phyloP scores from a whole-genome alignment of 2,113 vertebrate species.

The Mesitornis unicolor region DNA sequence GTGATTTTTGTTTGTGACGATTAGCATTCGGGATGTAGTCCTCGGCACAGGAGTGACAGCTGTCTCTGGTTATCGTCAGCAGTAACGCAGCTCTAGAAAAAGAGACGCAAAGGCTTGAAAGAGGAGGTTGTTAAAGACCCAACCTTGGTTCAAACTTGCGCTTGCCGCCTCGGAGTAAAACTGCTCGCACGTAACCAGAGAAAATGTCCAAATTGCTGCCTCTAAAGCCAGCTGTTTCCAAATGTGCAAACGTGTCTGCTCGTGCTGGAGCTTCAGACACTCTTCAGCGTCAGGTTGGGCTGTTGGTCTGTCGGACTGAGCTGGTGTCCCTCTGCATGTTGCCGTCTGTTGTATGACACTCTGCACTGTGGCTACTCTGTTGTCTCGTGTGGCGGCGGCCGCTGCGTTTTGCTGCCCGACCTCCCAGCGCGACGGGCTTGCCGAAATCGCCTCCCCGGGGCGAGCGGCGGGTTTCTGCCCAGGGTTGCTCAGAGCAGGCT shows the following conservation, averaged over 20 bases:
- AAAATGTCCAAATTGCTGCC: constrained; percentile 9
- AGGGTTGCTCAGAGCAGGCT: background rate
- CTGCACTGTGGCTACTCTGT: constrained; percentile 67
- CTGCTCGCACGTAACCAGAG: constrained; percentile 39
- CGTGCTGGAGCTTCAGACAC: constrained; percentile 35
- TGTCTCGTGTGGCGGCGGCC: constrained; percentile 41
- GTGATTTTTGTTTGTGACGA: constrained; percentile 81
- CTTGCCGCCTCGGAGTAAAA: background rate
- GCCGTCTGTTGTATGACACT: constrained; percentile 52
- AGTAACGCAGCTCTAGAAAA: background rate
- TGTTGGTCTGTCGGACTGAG: constrained; percentile 64
- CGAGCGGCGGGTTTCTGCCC: background rate
- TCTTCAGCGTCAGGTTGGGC: constrained; percentile 33
- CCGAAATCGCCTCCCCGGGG: background rate
- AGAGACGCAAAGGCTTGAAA: background rate
- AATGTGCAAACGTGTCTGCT: constrained; percentile 40
- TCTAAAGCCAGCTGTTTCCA: constrained; percentile 43
- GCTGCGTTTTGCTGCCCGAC: constrained; percentile 17
- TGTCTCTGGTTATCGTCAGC: constrained; percentile 50
- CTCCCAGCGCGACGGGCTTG: background rate
- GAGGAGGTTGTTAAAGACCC: constrained; percentile 36
- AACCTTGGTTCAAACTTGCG: background rate
- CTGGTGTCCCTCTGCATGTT: constrained; percentile 61
- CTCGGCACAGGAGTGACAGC: constrained; percentile 54
- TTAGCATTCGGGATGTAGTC: constrained; percentile 55